A percentile compares a stretch with the other conserved stretches of the same genome.
phyloP scores from a whole-genome alignment of 2,888 invertebrate species.

The Zeuzera pyrina region DNA sequence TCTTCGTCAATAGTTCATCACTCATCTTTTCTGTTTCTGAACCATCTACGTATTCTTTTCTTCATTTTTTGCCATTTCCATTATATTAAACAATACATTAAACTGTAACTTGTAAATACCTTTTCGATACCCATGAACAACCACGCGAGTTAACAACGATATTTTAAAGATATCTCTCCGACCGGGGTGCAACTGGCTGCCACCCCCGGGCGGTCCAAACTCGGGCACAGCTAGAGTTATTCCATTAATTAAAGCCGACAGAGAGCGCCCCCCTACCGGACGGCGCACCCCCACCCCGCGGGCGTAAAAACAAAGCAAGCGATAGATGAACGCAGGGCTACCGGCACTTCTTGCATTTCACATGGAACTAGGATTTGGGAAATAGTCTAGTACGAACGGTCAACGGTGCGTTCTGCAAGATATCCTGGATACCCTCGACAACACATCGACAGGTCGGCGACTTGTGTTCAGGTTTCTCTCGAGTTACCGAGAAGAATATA shows the following conservation, averaged over 20 bases:
- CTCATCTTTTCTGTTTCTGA: too few relatives aligned
- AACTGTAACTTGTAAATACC: not conserved
- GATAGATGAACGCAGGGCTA: constrained; percentile 42
- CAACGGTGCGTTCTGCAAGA: too few relatives aligned
- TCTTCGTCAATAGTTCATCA: too few relatives aligned
- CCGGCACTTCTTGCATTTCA: constrained; percentile 20
- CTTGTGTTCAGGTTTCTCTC: too few relatives aligned
- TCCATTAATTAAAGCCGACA: constrained; percentile 60
- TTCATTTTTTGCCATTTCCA: too few relatives aligned
- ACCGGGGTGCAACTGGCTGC: constrained; percentile 12
- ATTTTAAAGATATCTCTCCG: constrained; percentile 34
- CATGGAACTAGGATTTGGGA: too few relatives aligned
- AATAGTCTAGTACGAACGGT: too few relatives aligned
- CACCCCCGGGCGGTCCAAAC: constrained; percentile 20
- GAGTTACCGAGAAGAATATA: too few relatives aligned
- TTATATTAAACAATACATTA: too few relatives aligned
- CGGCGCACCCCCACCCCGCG: constrained; percentile 15
- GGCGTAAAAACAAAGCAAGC: constrained; percentile 54
- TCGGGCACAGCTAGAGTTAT: constrained; percentile 43
- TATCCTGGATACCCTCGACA: too few relatives aligned
- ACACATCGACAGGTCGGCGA: too few relatives aligned
- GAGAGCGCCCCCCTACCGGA: constrained; percentile 18
- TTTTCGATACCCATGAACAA: not conserved
- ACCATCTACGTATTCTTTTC: too few relatives aligned
- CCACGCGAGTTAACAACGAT: constrained; percentile 19